Base-by-base conservation (phyloP, 2,888 invertebrate species). In the Pyrgus malvae region DNA sequence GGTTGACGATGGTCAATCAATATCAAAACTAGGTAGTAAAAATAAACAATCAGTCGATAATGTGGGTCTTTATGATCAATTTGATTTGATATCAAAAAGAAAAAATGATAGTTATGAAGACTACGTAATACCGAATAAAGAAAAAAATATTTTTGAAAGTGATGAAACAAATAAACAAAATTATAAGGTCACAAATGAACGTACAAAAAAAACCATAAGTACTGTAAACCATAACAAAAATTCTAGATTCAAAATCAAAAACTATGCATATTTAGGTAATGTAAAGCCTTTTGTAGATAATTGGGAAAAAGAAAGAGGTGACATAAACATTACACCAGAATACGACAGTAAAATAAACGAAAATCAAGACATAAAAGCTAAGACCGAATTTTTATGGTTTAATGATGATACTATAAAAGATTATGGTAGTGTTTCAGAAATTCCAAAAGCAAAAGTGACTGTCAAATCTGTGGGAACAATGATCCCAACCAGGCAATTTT, bases 81-180 rank as follows among this genome's bases (percentile, higher is more conserved):
- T 42, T 11, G 42, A 55, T 17, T 42, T 48, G 31, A n/a, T 16
- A n/a, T 19, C 2, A 62, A 65, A 29, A 1, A 25, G 23, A 0
- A 57, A 58, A 8, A 70, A 76, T 0, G 80, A 82, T 25, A 80
- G 78, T 27, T 83, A 83, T 38, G 80, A 81, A 69, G 81, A 84
- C 29, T 83, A 83, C n/a, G 64, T 67, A 0, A 66, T 56, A 0
- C 82, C 82, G 2, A 57, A 67, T 3, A 76, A 67, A 58, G 76
- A 73, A 2, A 35, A 70, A 0, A 56, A 63, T 16, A 23, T 67
- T 7, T 75, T 63, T 44, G 67, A 60, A 0, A 72, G 63, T 9
- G 64, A 49, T 5, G 59, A 59, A 45, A 38, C 23, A n/a, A 44
- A 9, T 1, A 54, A 37, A 25, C 33, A 7, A 8, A 31, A 4